Base-by-base conservation (phyloP, 53 echinoderm and acorn worm genomes). In the Paelopatides confundens region DNA sequence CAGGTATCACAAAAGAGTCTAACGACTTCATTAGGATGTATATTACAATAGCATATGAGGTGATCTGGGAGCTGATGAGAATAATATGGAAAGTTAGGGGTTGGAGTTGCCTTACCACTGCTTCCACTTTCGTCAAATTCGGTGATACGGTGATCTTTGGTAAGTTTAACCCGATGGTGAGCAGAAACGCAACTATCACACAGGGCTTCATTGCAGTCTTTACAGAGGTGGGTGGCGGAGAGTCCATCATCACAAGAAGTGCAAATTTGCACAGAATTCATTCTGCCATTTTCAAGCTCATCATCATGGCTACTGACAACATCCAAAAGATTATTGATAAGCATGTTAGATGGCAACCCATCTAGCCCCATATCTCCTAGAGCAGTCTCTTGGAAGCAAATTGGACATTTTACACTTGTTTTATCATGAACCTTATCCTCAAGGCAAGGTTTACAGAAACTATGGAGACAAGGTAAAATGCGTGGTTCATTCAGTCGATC, bases 171-270 rank as follows among this genome's bases (percentile, higher is more conserved):
- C 28, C 99, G 89, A 46, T 92, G 92, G 85, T 99, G 99, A 43
- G 99, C 99, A 36, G 85, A 85, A 18, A 99, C 99, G 87, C 99
- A 99, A 62, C 99, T 94, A 79, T 99, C 99, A 87, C 99, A 99
- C 7, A 99, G 84, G 34, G 84, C 90, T 52, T 99, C 99, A 69
- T 96, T 94, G 77, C 99, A 99, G 29, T 99, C 92, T 47, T 91
- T 90, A 74, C 99, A 99, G 6, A 99, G 54, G 54, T 94, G 86
- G 9, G 99, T 92, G 46, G 99, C 99, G 17, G 96, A 70, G 50
- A 94, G 99, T 29, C 95, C 95, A 62, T 99, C 99, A 68, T 99
- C 99, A 66, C 98, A 98, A 2, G 95, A 98, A 17, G 85, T 93
- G 79, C 99, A 99, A 47, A 92, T 87, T 46, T 90, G 86, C 70